These are phyloP conservation scores for Manacus vitellinus DNA, from an alignment of 2,113 vertebrate genomes.

Conservation along the genomic window DNA sequence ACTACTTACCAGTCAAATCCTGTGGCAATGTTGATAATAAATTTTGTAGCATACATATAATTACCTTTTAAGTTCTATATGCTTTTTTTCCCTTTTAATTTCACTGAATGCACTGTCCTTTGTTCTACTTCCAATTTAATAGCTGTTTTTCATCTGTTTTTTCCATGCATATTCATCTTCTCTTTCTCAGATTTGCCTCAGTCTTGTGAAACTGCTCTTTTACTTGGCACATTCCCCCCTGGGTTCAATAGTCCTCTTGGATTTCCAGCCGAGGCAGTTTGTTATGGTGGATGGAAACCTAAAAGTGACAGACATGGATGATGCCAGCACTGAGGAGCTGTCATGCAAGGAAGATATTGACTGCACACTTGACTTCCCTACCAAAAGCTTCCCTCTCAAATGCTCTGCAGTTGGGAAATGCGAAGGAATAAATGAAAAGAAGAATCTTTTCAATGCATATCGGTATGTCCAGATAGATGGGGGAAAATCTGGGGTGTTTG, in stretches of 20 bases:
- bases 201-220: conserved; percentile 85
- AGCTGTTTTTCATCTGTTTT: conserved; percentile 40
- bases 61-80: conserved; percentile 51
- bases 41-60: conserved; percentile 46
- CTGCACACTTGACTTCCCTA: conserved; percentile 84
- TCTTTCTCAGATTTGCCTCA: conserved; percentile 85
- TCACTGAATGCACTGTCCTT: conserved; percentile 39
- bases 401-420: conserved; percentile 78
- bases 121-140: conserved; percentile 60
- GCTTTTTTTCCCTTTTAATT: conserved; percentile 25
- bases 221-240: conserved; percentile 88
- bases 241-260: conserved; percentile 88
- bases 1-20: conserved; percentile 53
- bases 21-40: conserved; percentile 59
- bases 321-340: conserved; percentile 80
- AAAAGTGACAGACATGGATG: conserved; percentile 91
- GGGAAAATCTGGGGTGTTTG: background rate
- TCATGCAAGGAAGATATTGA: conserved; percentile 76
- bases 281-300: conserved; percentile 86
- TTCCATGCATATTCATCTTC: conserved; percentile 43
- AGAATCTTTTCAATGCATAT: conserved; percentile 91
- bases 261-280: conserved; percentile 93
- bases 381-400: conserved; percentile 79
- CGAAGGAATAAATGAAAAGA: conserved; percentile 85
- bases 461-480: conserved; percentile 67